phyloP scores from a whole-genome alignment of 2,113 vertebrate genomes.

The Merops nubicus region DNA sequence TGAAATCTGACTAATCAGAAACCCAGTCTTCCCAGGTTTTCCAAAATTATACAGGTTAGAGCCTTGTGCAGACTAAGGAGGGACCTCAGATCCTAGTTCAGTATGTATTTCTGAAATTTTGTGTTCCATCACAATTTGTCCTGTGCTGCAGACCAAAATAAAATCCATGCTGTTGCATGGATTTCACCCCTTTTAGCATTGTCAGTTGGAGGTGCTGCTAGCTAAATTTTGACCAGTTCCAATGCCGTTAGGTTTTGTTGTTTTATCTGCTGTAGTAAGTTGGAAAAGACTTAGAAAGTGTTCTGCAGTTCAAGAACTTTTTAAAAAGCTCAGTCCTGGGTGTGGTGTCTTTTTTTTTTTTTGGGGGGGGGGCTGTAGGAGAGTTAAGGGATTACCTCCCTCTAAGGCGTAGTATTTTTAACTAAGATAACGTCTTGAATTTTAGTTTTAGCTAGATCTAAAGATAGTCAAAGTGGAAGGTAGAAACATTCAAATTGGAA shows the following conservation, averaged over 20 bases:
- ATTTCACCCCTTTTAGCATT: not conserved
- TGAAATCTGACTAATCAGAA: not conserved
- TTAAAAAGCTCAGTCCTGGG: not conserved
- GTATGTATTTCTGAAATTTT: not conserved
- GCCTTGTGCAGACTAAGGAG: no score
- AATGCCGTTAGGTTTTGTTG: not conserved
- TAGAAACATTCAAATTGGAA: not conserved
- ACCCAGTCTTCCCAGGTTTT: accelerated
- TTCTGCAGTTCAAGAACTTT: not conserved
- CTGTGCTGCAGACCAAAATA: not conserved
- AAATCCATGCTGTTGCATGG: not conserved
- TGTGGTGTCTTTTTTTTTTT: no score
- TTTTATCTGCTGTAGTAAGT: not conserved
- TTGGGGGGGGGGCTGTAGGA: accelerated
- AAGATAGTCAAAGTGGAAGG: not conserved
- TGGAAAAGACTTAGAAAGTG: not conserved
- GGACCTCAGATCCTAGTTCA: not conserved
- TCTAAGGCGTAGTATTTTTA: not conserved
- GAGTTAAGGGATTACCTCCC: not conserved
- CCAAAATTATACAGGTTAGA: not conserved
- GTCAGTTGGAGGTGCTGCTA: not conserved
- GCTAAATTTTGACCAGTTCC: not conserved
- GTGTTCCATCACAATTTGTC: not conserved
- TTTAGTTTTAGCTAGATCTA: not conserved
- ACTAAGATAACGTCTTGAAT: not conserved